Conservation (phyloP, 2,113 vertebrate species). For the Forbesichthys agassizii region DNA sequence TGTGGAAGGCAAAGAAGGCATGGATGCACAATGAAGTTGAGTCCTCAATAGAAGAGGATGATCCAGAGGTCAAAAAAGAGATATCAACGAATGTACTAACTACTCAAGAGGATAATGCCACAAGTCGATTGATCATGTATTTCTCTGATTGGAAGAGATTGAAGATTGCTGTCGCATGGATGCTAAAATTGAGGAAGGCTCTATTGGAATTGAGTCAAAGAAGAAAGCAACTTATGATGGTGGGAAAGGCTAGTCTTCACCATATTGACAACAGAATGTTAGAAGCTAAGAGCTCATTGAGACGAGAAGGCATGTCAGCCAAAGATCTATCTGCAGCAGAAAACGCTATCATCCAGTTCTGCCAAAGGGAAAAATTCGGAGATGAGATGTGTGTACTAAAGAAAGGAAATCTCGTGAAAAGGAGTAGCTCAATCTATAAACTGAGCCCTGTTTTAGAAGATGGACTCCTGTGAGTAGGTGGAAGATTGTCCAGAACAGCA, state of each 20-base stretch:
- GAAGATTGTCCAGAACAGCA: background rate
- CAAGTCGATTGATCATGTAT: background rate
- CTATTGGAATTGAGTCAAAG: background rate
- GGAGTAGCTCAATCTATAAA: background rate
- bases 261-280: background rate
- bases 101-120: background rate
- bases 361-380: background rate
- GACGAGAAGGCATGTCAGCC: background rate
- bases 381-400: background rate
- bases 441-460: background rate
- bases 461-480: background rate
- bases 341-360: background rate
- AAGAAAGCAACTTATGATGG: background rate
- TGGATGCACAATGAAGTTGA: conserved; percentile 6
- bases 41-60: background rate
- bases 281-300: background rate
- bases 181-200: background rate
- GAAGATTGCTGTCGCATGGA: background rate
- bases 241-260: background rate
- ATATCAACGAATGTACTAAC: too few relatives aligned
- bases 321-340: background rate
- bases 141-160: background rate
- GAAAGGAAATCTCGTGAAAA: background rate
- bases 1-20: background rate
- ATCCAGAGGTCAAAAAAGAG: too few relatives aligned